Conservation (phyloP, 2,888 invertebrate genomes). For the Hyposoter dolosus region DNA sequence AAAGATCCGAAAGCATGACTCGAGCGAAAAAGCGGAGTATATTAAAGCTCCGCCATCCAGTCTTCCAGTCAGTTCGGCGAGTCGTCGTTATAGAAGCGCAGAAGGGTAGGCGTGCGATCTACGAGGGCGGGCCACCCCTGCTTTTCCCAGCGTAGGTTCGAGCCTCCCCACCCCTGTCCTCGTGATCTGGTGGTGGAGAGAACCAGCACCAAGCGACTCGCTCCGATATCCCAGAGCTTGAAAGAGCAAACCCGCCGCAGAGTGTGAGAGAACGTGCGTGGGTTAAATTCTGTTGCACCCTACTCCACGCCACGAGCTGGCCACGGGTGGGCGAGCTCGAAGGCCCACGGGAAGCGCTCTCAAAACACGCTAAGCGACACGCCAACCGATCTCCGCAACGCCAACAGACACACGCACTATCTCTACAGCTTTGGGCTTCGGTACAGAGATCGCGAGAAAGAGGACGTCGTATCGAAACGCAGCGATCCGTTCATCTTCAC, state of each 20-base stretch:
- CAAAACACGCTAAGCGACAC: slow-evolving; percentile 69
- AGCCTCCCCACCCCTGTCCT: slow-evolving; percentile 50
- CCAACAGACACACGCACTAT: slow-evolving; percentile 43
- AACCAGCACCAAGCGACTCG: slow-evolving; percentile 50
- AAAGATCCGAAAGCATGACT: not conserved
- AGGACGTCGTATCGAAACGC: slow-evolving; percentile 12
- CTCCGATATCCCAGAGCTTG: slow-evolving; percentile 38
- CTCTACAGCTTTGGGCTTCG: slow-evolving; percentile 8
- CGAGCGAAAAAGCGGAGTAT: not conserved
- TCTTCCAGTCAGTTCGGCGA: not conserved
- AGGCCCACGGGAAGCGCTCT: slow-evolving; percentile 71
- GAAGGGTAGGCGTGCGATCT: slow-evolving; percentile 66
- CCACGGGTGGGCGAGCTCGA: slow-evolving; percentile 70
- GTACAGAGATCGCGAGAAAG: not conserved
- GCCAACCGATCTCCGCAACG: slow-evolving; percentile 53
- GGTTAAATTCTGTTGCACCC: slow-evolving; percentile 64
- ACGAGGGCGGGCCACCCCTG: slow-evolving; percentile 65
- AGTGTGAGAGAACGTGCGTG: slow-evolving; percentile 35
- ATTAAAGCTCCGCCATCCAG: slow-evolving; percentile 6
- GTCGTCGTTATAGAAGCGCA: slow-evolving; percentile 12
- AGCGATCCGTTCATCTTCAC: not conserved
- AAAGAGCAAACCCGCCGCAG: slow-evolving; percentile 31
- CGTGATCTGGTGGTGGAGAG: slow-evolving; percentile 60
- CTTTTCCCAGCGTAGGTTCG: slow-evolving; percentile 49
- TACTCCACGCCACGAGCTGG: slow-evolving; percentile 68